Evolutionary conservation across 2,113 vertebrate species (phyloP).

Genomic region (Martes martes): DNA sequence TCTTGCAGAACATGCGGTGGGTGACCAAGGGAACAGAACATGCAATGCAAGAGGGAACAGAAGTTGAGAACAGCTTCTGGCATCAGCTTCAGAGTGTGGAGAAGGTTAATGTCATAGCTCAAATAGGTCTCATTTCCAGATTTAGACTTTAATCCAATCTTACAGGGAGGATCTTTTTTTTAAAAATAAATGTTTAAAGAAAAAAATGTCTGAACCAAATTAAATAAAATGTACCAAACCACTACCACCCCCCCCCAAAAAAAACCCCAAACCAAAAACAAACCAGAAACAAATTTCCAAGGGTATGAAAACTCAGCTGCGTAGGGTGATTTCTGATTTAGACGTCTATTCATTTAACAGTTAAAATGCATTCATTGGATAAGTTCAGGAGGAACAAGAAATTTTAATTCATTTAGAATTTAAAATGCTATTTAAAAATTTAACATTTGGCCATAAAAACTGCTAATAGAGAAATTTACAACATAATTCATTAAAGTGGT

Average conservation of each 20-base stretch:
- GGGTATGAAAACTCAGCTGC: conserved; percentile 83
- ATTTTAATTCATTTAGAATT: conserved; percentile 34
- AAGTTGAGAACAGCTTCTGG: conserved; percentile 93
- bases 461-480: neutral
- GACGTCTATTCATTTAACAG: conserved; percentile 22
- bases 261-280: conserved; percentile 49
- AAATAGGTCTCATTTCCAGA: conserved; percentile 62
- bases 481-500: neutral
- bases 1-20: conserved; percentile 71
- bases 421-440: conserved; percentile 10
- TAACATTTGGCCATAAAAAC: neutral
- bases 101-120: conserved; percentile 87
- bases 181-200: conserved; percentile 53
- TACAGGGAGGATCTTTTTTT: conserved; percentile 59
- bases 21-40: conserved; percentile 3
- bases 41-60: conserved; percentile 57
- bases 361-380: conserved; percentile 38
- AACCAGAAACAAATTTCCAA: conserved; percentile 71
- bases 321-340: conserved; percentile 61
- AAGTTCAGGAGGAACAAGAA: neutral
- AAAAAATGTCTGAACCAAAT: conserved; percentile 70
- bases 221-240: conserved; percentile 48
- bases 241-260: neutral
- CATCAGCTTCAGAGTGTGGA: conserved; percentile 97
- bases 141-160: conserved; percentile 81